These are phyloP conservation scores for Chunga burmeisteri DNA, from an alignment of 2,113 vertebrate genomes.

Conservation along the genomic window DNA sequence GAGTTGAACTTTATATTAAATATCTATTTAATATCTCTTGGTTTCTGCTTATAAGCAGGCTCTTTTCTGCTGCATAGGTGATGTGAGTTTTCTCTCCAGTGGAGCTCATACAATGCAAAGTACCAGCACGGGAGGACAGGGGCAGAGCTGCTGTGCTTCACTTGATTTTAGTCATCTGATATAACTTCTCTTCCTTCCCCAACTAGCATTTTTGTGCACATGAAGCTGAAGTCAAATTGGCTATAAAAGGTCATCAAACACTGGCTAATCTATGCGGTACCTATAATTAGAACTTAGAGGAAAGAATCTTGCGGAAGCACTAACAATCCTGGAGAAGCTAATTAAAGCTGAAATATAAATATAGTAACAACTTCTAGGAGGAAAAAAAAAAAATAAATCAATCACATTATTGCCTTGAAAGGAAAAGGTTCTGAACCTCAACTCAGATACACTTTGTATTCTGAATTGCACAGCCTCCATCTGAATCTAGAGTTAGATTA, in stretches of 20 bases:
- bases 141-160: background rate
- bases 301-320: background rate
- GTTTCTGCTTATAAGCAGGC: background rate
- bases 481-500: background rate
- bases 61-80: background rate
- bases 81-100: background rate
- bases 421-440: background rate
- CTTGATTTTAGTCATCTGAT: background rate
- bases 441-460: background rate
- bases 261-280: background rate
- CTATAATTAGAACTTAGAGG: background rate
- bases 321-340: background rate
- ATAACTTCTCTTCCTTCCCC: background rate
- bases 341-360: conserved; percentile 15
- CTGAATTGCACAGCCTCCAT: background rate
- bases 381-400: background rate
- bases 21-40: background rate
- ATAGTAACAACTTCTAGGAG: background rate
- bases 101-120: background rate
- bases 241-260: conserved; percentile 2
- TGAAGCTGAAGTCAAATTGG: background rate
- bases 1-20: background rate
- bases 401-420: background rate
- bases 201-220: background rate
- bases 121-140: background rate